These are phyloP conservation scores for Limonius californicus DNA, from an alignment of 1,140 invertebrate genomes.

Conservation along the genomic window DNA sequence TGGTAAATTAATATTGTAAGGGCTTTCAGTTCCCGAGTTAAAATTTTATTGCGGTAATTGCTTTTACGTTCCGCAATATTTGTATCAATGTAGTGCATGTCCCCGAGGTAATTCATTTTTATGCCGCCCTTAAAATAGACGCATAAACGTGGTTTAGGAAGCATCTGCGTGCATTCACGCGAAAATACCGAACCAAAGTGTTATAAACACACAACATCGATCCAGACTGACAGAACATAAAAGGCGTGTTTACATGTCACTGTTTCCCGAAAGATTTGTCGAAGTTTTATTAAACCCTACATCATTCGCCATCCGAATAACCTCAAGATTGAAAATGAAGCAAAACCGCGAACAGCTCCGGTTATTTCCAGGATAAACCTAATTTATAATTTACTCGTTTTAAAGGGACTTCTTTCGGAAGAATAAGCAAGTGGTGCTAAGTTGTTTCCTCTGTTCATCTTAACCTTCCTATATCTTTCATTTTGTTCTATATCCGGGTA, in stretches of 20 bases:
- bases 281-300: neutral
- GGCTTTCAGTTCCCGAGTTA: no score
- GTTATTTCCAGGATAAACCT: neutral
- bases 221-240: neutral
- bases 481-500: neutral
- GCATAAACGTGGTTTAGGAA: no score
- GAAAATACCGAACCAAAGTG: no score
- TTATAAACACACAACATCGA: no score
- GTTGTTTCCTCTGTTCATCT: neutral
- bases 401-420: neutral
- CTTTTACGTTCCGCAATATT: no score
- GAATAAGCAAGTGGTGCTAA: neutral
- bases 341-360: neutral
- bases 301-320: neutral
- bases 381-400: neutral
- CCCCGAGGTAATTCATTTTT: no score
- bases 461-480: neutral
- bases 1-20: no score
- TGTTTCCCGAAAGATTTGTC: no score
- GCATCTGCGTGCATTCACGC: no score
- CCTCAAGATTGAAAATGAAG: neutral
- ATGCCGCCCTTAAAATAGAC: no score
- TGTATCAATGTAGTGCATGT: no score
- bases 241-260: neutral
- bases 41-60: no score